Conservation (phyloP, 2,888 invertebrate genomes). For the Cantharis lateralis region DNA sequence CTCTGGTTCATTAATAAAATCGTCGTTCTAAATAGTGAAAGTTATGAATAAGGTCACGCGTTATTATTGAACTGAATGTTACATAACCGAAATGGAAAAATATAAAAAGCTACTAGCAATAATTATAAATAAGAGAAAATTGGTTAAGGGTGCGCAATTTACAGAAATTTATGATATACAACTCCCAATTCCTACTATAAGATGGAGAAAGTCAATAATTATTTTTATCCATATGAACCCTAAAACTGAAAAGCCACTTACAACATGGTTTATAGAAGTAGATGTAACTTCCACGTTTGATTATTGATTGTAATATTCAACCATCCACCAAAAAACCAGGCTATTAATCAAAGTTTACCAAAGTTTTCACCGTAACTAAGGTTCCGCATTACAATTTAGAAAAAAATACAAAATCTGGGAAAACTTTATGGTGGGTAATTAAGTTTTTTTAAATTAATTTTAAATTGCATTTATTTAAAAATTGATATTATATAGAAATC, state of each 20-base stretch:
- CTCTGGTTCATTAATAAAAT: neutral
- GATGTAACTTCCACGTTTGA: constrained; percentile 3
- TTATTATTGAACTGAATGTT: neutral
- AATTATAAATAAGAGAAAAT: neutral
- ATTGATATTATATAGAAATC: neutral
- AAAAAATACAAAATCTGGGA: constrained; percentile 1
- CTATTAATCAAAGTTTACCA: constrained; percentile 21
- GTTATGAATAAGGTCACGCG: neutral
- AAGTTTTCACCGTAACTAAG: constrained; percentile 12
- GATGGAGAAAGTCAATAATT: constrained; percentile 3
- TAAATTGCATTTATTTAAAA: neutral
- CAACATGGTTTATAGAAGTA: neutral
- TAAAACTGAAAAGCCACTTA: constrained; percentile 11
- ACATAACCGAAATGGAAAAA: neutral
- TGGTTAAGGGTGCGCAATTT: neutral
- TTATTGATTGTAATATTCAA: constrained; percentile 19
- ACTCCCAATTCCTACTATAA: neutral
- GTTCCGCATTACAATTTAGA: neutral
- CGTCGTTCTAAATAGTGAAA: neutral
- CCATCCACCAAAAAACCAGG: constrained; percentile 15
- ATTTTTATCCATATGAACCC: constrained; percentile 8
- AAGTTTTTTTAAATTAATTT: neutral
- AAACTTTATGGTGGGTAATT: neutral
- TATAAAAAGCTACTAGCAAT: neutral
- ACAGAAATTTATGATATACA: neutral